Percentiles rank a stretch among this genome's conserved stretches.
Conservation (phyloP, 2,888 invertebrate species). For the Amphimallon solstitiale region DNA sequence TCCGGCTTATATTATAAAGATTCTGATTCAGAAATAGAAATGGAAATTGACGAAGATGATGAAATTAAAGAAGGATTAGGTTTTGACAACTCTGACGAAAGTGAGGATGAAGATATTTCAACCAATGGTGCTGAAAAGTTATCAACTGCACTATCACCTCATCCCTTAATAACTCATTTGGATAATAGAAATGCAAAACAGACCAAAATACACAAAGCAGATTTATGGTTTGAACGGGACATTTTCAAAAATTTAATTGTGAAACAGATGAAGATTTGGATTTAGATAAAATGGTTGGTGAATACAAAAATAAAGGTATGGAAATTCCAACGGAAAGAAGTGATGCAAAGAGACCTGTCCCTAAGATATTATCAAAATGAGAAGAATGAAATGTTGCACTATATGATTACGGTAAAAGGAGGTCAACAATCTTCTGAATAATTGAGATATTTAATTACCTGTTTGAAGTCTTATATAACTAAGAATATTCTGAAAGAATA, state of each 20-base stretch:
- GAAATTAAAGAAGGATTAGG: constrained; percentile 67
- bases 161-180: constrained; percentile 83
- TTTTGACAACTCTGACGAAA: constrained; percentile 72
- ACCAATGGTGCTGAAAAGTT: background rate
- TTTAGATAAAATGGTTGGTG: constrained; percentile 80
- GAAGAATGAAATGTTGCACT: too few species aligned
- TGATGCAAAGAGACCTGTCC: too few species aligned
- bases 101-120: constrained; percentile 43
- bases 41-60: constrained; percentile 68
- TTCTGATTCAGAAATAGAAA: constrained; percentile 72
- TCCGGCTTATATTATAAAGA: constrained; percentile 76
- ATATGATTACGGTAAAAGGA: too few species aligned
- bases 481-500: too few species aligned
- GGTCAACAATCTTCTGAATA: too few species aligned
- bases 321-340: constrained; percentile 59
- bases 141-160: constrained; percentile 60
- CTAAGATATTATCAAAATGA: too few species aligned
- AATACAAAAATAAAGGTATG: constrained; percentile 77
- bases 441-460: too few species aligned
- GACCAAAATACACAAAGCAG: constrained; percentile 79
- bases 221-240: constrained; percentile 89
- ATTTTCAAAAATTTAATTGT: constrained; percentile 80
- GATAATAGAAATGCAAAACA: constrained; percentile 80
- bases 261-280: constrained; percentile 90
- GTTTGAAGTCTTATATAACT: too few species aligned